Percentiles rank a stretch among this genome's conserved stretches.
phyloP scores from a whole-genome alignment of 2,888 invertebrate genomes.

The Pyrocoelia pectoralis region DNA sequence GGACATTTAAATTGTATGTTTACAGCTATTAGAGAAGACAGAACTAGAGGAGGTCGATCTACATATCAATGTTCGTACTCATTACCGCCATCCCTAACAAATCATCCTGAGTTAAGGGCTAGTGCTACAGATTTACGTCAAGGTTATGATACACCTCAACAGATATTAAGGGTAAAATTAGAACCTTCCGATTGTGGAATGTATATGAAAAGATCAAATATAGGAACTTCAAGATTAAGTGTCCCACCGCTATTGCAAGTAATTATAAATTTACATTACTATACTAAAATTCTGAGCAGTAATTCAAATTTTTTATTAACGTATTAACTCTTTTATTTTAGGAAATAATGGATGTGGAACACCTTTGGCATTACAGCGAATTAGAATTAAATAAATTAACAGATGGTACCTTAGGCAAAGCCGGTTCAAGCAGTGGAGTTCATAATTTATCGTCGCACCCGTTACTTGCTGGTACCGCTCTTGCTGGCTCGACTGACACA shows the following conservation, averaged over 20 bases:
- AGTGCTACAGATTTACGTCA: slow-evolving; percentile 58
- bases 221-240: slow-evolving; percentile 44
- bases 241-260: slow-evolving; percentile 78
- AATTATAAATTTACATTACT: no score
- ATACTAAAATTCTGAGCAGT: no score
- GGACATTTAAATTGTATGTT: no score
- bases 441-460: slow-evolving; percentile 63
- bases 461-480: slow-evolving; percentile 65
- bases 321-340: slow-evolving; percentile 60
- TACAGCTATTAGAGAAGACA: slow-evolving; percentile 90
- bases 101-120: slow-evolving; percentile 60
- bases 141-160: slow-evolving; percentile 46
- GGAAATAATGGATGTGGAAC: slow-evolving; percentile 97
- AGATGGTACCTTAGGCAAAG: slow-evolving; percentile 55
- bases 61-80: slow-evolving; percentile 96
- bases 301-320: no score
- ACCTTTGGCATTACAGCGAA: slow-evolving; percentile 94
- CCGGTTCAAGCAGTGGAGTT: slow-evolving; percentile 55
- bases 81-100: slow-evolving; percentile 71
- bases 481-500: slow-evolving; percentile 64
- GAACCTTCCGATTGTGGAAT: slow-evolving; percentile 61
- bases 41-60: slow-evolving; percentile 94
- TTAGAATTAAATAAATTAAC: slow-evolving; percentile 76
- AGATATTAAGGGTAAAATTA: slow-evolving; percentile 61
- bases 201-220: slow-evolving; percentile 43